phyloP scores from a whole-genome alignment of 2,888 invertebrate species.

The Teinopalpus imperialis region DNA sequence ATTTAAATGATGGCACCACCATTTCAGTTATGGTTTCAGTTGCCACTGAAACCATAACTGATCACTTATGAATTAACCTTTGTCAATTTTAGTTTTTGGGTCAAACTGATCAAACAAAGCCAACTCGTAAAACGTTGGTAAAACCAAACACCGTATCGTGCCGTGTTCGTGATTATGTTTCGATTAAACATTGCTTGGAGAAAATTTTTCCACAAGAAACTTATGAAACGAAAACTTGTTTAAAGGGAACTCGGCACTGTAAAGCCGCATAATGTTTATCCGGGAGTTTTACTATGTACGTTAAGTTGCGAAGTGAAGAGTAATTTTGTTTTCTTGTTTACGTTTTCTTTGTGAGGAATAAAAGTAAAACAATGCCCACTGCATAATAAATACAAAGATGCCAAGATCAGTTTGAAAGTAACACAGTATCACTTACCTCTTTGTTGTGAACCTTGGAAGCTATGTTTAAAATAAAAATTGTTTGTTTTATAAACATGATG shows the following conservation, averaged over 20 bases:
- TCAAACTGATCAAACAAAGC: too few species aligned
- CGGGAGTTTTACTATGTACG: slow-evolving; percentile 11
- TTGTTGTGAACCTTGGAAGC: slow-evolving; percentile 10
- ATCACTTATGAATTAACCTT: too few species aligned
- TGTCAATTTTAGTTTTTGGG: too few species aligned
- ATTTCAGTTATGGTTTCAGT: too few species aligned
- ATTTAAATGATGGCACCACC: too few species aligned
- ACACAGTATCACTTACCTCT: slow-evolving; percentile 21
- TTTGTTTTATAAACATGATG: slow-evolving; percentile 15
- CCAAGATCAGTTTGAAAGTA: slow-evolving; percentile 12
- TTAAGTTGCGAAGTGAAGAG: slow-evolving; percentile 9
- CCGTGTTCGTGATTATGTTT: not conserved
- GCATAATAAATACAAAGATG: not conserved
- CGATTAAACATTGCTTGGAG: not conserved
- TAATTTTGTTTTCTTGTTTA: slow-evolving; percentile 16
- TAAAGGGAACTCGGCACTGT: not conserved
- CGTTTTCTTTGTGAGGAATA: slow-evolving; percentile 6
- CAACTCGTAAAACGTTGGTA: not conserved
- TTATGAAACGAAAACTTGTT: not conserved
- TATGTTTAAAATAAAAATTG: slow-evolving; percentile 15
- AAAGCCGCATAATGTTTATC: slow-evolving; percentile 3
- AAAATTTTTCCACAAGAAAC: too few species aligned
- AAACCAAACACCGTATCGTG: not conserved
- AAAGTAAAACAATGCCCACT: slow-evolving; percentile 6
- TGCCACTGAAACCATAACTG: not conserved